Evolutionary conservation across 1,140 invertebrate species (phyloP).

Genomic region (Apolygus lucorum): DNA sequence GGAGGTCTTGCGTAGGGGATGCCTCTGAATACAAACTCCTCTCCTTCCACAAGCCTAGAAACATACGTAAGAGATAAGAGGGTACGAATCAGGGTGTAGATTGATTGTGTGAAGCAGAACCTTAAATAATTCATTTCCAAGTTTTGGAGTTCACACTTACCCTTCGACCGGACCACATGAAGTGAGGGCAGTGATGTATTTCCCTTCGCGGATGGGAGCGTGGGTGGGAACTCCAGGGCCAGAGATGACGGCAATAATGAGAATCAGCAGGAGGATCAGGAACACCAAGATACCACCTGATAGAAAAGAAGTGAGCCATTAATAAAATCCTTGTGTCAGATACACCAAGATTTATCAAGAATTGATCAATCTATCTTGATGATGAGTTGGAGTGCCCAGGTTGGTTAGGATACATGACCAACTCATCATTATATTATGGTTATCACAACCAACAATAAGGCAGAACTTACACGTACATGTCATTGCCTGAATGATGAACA

Average conservation of each 20-base stretch:
- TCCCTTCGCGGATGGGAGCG: conserved; percentile 53
- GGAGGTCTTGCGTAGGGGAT: conserved; percentile 95
- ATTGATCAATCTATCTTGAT: too few species aligned
- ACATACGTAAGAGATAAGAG: conserved; percentile 19
- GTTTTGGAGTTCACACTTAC: conserved; percentile 38
- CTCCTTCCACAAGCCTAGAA: conserved; percentile 57
- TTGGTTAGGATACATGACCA: too few species aligned
- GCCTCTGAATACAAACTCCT: conserved; percentile 75
- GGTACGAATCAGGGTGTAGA: background rate
- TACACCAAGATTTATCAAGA: too few species aligned
- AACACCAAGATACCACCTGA: conserved; percentile 42
- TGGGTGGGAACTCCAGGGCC: conserved; percentile 40
- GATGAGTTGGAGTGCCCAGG: too few species aligned
- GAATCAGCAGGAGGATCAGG: conserved; percentile 49
- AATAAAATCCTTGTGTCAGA: too few species aligned
- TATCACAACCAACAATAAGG: too few species aligned
- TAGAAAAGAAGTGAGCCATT: conserved; percentile 29
- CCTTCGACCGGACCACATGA: conserved; percentile 71
- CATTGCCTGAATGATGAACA: too few species aligned
- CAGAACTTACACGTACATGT: too few species aligned
- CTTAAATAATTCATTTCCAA: too few species aligned
- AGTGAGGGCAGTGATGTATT: conserved; percentile 59
- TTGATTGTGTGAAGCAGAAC: too few species aligned
- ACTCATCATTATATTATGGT: too few species aligned
- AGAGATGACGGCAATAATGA: conserved; percentile 54